phyloP scores from a whole-genome alignment of 2,888 invertebrate species.

The Oithona nana region DNA sequence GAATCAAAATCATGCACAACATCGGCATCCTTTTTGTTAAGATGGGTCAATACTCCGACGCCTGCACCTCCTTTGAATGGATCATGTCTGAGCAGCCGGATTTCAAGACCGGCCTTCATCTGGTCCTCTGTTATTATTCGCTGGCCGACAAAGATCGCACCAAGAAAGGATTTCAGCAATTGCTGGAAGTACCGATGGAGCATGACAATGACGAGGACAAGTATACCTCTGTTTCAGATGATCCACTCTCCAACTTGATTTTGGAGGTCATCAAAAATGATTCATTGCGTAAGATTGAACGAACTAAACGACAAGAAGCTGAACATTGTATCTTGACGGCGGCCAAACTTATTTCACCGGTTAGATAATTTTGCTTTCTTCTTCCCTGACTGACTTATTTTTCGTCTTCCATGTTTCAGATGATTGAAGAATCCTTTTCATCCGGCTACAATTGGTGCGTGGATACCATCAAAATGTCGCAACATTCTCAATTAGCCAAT shows the following conservation, averaged over 20 bases:
- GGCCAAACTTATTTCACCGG: slow-evolving; percentile 69
- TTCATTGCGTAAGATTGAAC: slow-evolving; percentile 49
- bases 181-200: slow-evolving; percentile 68
- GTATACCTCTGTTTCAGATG: slow-evolving; percentile 38
- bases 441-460: slow-evolving; percentile 21
- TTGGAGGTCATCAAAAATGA: slow-evolving; percentile 57
- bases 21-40: slow-evolving; percentile 84
- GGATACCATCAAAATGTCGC: slow-evolving; percentile 76
- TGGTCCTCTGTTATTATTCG: slow-evolving; percentile 72
- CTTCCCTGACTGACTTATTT: too few species aligned
- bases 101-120: slow-evolving; percentile 67
- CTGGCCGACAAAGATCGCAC: slow-evolving; percentile 79
- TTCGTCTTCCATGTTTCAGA: slow-evolving; percentile 23
- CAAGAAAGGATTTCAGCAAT: slow-evolving; percentile 60
- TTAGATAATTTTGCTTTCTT: slow-evolving; percentile 31
- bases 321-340: slow-evolving; percentile 65
- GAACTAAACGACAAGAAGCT: slow-evolving; percentile 47
- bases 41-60: slow-evolving; percentile 90
- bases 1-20: slow-evolving; percentile 66
- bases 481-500: slow-evolving; percentile 55
- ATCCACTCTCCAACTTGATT: slow-evolving; percentile 38
- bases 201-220: slow-evolving; percentile 49
- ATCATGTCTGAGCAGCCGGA: slow-evolving; percentile 91
- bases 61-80: slow-evolving; percentile 87
- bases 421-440: slow-evolving; percentile 21